A percentile compares a stretch with the other conserved stretches of the same genome.
phyloP scores from a whole-genome alignment of 1,140 invertebrate genomes.

The Platorchestia sp. region DNA sequence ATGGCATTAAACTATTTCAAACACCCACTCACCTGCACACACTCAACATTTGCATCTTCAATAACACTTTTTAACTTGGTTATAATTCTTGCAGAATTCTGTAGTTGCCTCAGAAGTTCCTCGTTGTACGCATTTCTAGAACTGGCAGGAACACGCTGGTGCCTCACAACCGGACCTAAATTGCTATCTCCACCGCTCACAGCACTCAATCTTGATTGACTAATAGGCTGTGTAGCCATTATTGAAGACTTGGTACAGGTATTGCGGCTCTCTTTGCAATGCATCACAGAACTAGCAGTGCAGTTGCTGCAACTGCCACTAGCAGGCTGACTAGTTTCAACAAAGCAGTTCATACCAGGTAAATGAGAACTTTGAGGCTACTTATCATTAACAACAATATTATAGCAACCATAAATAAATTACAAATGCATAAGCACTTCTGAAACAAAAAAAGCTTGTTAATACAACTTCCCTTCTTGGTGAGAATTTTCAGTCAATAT shows the following conservation, averaged over 20 bases:
- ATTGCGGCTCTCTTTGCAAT: neutral
- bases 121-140: constrained; percentile 2
- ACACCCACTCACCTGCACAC: neutral
- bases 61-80: neutral
- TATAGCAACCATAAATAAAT: neutral
- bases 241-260: neutral
- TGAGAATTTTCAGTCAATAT: too few relatives aligned
- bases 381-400: neutral
- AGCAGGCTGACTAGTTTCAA: neutral
- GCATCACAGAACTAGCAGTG: neutral
- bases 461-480: too few relatives aligned
- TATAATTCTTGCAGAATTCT: neutral
- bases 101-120: neutral
- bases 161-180: neutral
- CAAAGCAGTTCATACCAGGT: neutral
- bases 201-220: neutral
- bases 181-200: neutral
- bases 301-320: neutral
- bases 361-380: neutral
- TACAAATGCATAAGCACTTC: neutral
- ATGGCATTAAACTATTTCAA: neutral
- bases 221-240: neutral
- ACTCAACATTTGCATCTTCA: constrained; percentile 48
- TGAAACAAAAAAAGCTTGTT: neutral
- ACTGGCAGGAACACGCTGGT: neutral